Evolutionary conservation across 2,113 vertebrate genomes (phyloP), one percentile per base, ranked within the genome.

Genomic region (Pollimyrus isidori): DNA sequence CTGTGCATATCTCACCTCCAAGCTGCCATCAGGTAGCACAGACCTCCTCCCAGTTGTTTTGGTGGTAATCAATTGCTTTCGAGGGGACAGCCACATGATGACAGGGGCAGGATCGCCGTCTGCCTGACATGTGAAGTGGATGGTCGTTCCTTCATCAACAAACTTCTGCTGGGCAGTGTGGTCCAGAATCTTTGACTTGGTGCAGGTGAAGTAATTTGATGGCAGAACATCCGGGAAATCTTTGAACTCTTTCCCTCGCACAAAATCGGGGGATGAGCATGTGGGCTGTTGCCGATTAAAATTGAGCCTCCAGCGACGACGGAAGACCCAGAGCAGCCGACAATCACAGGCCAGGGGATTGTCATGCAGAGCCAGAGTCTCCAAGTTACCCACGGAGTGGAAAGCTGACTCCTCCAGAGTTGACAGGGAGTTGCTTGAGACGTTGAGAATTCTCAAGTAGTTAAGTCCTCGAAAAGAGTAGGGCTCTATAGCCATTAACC

Each of bases 331-430:
- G 73, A 99, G 97, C 89, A 99, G 95, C 42, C 98, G 97, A 83
- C 98, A 99, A 95, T 99, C 98, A 0, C 98, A 99, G 88, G 98
- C 98, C 90, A 99, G 91, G 0, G 98, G 98, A 93, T 99, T 99
- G 91, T 96, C 96, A 90, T 98, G 97, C n/a, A 99, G 94, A 91
- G 98, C 97, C 89, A 99, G 95, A 0, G 97, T 99, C 95, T 99
- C 98, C 92, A 99, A 95, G 94, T 99, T 99, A 85, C 98, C 98
- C 87, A 99, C 98, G 0, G 98, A 99, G 92, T 99, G 98, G 94
- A 99, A 99, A 65, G 96, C 97, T 0, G 97, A 97, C 93, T 99
- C 98, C 92, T 99, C 98, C 92, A 99, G 94, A 0, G 98, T 98
- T 94, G 94, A 97, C 94, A 99, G 94, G 91, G 95, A 94, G 92